These are phyloP conservation scores for Thinocorus orbignyianus DNA, from an alignment of 2,113 vertebrate species.

Conservation along the genomic window DNA sequence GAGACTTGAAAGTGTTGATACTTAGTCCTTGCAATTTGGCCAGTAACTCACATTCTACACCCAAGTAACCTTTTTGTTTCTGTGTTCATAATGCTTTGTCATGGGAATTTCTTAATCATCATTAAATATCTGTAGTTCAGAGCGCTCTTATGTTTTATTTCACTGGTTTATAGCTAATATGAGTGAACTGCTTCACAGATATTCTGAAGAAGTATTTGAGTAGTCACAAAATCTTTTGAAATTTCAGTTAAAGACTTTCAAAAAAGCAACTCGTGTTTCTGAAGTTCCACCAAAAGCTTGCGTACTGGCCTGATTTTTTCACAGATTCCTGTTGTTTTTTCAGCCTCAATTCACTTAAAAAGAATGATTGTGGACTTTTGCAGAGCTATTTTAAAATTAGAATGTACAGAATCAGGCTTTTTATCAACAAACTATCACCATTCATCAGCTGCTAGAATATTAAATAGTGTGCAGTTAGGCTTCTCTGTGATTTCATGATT, in stretches of 20 bases:
- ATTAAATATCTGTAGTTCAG: neutral
- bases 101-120: neutral
- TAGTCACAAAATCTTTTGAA: neutral
- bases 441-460: neutral
- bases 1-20: neutral
- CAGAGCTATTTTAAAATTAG: neutral
- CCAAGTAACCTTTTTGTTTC: neutral
- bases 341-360: neutral
- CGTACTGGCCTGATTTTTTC: neutral
- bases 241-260: neutral
- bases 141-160: neutral
- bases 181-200: neutral
- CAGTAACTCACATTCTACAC: neutral
- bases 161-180: neutral
- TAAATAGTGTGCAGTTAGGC: neutral
- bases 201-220: neutral
- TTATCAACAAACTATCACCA: neutral
- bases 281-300: neutral
- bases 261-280: neutral
- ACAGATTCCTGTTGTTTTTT: neutral
- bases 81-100: neutral
- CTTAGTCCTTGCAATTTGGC: neutral
- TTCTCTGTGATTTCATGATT: neutral
- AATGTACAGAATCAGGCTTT: neutral
- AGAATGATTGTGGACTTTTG: neutral